Percentiles rank a stretch among this genome's conserved stretches.
Evolutionary conservation across 2,797 vertebrate species (phyloP).

Genomic region (Kryptopterus vitreolus): DNA sequence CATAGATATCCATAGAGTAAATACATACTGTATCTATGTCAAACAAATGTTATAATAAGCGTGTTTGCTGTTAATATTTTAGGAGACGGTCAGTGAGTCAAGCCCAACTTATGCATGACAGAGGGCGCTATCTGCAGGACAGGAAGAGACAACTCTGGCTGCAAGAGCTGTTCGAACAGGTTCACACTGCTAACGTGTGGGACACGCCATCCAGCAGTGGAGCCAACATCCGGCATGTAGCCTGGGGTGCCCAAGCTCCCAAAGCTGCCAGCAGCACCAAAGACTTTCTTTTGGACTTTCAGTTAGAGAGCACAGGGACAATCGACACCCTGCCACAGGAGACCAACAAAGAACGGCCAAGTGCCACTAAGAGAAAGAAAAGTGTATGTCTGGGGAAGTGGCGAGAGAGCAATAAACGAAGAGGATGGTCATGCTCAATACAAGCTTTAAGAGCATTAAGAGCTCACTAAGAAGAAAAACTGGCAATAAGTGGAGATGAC

Average conservation of each 20-base stretch:
- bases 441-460: slow-evolving; percentile 43
- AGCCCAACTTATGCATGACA: slow-evolving; percentile 91
- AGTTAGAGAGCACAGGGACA: slow-evolving; percentile 74
- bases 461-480: slow-evolving; percentile 44
- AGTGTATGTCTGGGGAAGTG: slow-evolving; percentile 83
- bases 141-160: slow-evolving; percentile 85
- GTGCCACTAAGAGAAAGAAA: slow-evolving; percentile 88
- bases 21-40: not conserved
- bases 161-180: slow-evolving; percentile 86
- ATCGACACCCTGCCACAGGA: slow-evolving; percentile 85
- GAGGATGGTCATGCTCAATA: slow-evolving; percentile 77
- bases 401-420: slow-evolving; percentile 87
- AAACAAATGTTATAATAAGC: not conserved
- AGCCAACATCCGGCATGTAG: slow-evolving; percentile 70
- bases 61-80: not conserved
- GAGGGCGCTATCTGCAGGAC: slow-evolving; percentile 88
- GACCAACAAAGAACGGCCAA: slow-evolving; percentile 93
- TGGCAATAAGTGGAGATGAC: slow-evolving; percentile 22
- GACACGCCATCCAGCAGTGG: slow-evolving; percentile 67
- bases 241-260: slow-evolving; percentile 69
- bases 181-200: slow-evolving; percentile 87
- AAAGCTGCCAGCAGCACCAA: slow-evolving; percentile 86
- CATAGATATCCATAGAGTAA: not conserved
- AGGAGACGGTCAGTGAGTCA: slow-evolving; percentile 82
- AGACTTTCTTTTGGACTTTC: slow-evolving; percentile 79